Evolutionary conservation across 2,113 vertebrate species (phyloP).

Genomic region (Bagarius yarrelli): DNA sequence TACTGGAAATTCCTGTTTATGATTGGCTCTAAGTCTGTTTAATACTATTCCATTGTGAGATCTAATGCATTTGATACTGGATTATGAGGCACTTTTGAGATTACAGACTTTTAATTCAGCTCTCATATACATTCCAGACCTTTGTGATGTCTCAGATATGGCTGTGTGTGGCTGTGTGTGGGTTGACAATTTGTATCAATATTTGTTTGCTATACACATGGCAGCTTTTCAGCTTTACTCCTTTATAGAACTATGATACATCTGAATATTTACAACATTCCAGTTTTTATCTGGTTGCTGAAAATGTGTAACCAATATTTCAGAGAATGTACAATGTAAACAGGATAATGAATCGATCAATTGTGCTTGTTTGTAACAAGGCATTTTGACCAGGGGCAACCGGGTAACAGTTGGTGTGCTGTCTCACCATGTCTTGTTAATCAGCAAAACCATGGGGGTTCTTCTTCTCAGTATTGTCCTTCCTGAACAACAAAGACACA

Average conservation of each 20-base stretch:
- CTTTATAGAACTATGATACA: not conserved
- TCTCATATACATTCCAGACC: not conserved
- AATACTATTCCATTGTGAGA: not conserved
- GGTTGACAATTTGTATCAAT: constrained; percentile 11
- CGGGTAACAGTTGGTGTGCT: constrained; percentile 40
- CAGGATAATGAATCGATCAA: not conserved
- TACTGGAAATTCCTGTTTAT: constrained; percentile 5
- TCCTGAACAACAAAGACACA: constrained; percentile 39
- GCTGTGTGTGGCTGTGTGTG: not conserved
- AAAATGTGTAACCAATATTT: not conserved
- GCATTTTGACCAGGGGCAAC: not conserved
- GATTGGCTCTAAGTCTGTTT: not conserved
- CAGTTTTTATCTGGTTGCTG: not conserved
- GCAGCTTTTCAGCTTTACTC: not conserved
- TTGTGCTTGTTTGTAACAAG: constrained; percentile 25
- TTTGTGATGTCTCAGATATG: constrained; percentile 11
- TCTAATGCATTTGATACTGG: not conserved
- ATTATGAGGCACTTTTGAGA: not conserved
- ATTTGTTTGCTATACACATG: not conserved
- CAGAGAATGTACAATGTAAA: not conserved
- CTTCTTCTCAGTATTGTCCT: constrained; percentile 39
- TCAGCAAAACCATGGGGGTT: constrained; percentile 44
- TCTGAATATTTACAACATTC: not conserved
- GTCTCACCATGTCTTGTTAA: constrained; percentile 43
- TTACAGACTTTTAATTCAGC: not conserved